Base-by-base conservation (phyloP, 2,797 vertebrate species). In the Philypnodon macrostomus region DNA sequence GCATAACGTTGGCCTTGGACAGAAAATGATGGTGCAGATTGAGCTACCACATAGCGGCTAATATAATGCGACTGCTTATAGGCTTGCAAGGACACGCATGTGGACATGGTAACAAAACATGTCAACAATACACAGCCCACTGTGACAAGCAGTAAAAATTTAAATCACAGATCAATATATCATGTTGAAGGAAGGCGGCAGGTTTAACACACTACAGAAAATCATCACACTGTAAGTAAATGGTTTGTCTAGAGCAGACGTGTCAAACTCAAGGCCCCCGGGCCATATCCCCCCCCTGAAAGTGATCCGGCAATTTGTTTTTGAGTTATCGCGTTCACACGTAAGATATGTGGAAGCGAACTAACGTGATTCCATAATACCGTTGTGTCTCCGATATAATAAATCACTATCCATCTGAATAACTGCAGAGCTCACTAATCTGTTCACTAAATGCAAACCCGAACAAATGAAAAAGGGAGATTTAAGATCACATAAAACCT, bases 141-240 rank as follows among this genome's bases (percentile, higher is more conserved):
- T 59, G 12, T 63, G 64, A 70, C 54, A 54, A 53, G 63, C 67
- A 42, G 60, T 71, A 63, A 79, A 79, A 74, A 26, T 31, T 39
- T 16, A 67, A 76, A 66, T 47, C 58, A 44, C 29, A 2, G 17
- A 42, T 13, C 19, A 29, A 44, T 66, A 47, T 33, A 70, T 74
- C 42, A 58, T 8, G 23, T 29, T 34, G 45, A 40, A 24, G 23
- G 19, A n/a, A 29, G 27, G 41, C 46, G 35, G 16, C 4, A 21
- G 33, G n/a, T 33, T 33, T 40, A 13, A 14, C 23, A 27, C 23
- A 27, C 7, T 14, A 27, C 13, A 10, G 24, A 13, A 16, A 27
- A 10, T 4, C 10, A 26, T 26, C 9, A 2, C 26, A 27, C 5
- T 27, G 26, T 27, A 8, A 44, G 11, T 31, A 23, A n/a, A n/a